Evolutionary conservation across 2,113 vertebrate genomes (phyloP).

Genomic region (Calyptomena viridis): DNA sequence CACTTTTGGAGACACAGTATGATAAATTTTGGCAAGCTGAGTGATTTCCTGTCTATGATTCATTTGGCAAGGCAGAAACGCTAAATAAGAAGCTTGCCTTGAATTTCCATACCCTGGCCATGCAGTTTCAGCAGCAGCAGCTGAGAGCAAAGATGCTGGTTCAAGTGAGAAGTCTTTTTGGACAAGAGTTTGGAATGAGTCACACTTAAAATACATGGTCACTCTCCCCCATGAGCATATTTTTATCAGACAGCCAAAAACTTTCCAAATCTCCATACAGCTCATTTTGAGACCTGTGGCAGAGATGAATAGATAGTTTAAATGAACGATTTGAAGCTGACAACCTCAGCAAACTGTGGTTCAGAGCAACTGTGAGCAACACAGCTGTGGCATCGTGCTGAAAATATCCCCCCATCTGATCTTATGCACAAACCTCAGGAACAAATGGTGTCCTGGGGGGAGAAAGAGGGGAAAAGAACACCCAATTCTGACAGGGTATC

Average conservation of each 20-base stretch:
- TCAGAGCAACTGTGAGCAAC: not conserved
- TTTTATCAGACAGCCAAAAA: not conserved
- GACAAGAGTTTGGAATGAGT: not conserved
- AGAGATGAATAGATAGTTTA: not conserved
- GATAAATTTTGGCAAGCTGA: constrained; percentile 68
- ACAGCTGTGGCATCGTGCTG: constrained; percentile 19
- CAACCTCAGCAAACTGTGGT: constrained; percentile 33
- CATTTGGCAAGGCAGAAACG: constrained; percentile 56
- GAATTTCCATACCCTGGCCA: constrained; percentile 20
- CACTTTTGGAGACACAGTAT: constrained; percentile 66
- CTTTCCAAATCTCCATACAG: not conserved
- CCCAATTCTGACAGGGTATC: not conserved
- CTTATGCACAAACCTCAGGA: not conserved
- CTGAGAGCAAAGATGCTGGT: constrained; percentile 26
- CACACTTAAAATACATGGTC: not conserved
- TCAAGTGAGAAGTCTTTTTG: constrained; percentile 14
- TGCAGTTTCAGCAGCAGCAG: constrained; percentile 34
- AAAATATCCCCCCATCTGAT: constrained; percentile 6
- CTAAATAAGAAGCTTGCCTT: constrained; percentile 55
- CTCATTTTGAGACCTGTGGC: constrained; percentile 2
- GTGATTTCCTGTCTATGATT: constrained; percentile 59
- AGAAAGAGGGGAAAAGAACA: not conserved
- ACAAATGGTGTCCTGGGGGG: not conserved
- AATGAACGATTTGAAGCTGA: constrained; percentile 24
- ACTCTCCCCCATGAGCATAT: not conserved